These are phyloP conservation scores for Brachyhypopomus gauderio DNA, from an alignment of 2,113 vertebrate species.

Conservation along the genomic window DNA sequence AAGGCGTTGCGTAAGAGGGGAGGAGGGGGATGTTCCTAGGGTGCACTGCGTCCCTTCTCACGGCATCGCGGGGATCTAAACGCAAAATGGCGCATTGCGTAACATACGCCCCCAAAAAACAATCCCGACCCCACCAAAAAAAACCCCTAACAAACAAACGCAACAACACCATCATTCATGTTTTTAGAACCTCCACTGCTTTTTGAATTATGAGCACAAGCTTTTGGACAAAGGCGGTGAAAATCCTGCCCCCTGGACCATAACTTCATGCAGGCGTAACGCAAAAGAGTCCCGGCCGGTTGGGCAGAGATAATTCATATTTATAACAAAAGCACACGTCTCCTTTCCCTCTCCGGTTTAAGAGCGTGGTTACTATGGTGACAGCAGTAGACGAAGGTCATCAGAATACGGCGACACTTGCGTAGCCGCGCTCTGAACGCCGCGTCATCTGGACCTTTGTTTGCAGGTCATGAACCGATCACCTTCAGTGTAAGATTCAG, in stretches of 20 bases:
- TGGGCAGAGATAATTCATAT: neutral
- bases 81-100: constrained; percentile 45
- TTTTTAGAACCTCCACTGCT: neutral
- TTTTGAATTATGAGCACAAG: constrained; percentile 19
- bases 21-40: constrained; percentile 12
- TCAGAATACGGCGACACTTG: constrained; percentile 57
- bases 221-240: neutral
- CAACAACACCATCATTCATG: neutral
- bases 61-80: constrained; percentile 31
- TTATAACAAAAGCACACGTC: neutral
- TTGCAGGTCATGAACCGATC: too few species aligned
- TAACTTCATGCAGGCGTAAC: constrained; percentile 9
- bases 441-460: neutral
- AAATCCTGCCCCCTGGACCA: too few species aligned
- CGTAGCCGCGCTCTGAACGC: constrained; percentile 4
- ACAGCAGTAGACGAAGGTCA: constrained; percentile 59
- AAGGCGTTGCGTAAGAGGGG: constrained; percentile 28
- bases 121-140: too few species aligned
- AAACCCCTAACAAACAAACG: too few species aligned
- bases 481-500: neutral
- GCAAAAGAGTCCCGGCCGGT: neutral
- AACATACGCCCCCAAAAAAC: constrained; percentile 48
- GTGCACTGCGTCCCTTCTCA: neutral
- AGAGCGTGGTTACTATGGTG: constrained; percentile 68
- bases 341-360: constrained; percentile 49